phyloP scores from a whole-genome alignment of 2,113 vertebrate species.

The Microtus oregoni region DNA sequence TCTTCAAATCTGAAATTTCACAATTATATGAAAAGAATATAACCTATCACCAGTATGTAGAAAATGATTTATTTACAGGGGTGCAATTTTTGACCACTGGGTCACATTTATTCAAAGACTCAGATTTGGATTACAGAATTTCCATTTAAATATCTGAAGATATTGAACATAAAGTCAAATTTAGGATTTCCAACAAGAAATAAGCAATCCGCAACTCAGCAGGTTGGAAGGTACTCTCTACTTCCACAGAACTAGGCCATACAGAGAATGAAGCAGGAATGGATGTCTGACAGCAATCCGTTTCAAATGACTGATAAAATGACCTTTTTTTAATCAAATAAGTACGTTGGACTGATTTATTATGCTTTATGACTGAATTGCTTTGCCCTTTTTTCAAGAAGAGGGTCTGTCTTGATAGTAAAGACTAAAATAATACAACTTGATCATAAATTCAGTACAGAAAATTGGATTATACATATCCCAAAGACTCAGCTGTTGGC shows the following conservation, averaged over 20 bases:
- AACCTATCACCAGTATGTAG: background rate
- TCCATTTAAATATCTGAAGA: background rate
- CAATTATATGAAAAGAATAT: background rate
- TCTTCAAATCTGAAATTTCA: background rate
- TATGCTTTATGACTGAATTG: background rate
- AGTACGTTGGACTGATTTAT: background rate
- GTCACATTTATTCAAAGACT: background rate
- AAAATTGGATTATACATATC: background rate
- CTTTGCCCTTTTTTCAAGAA: background rate
- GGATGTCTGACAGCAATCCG: background rate
- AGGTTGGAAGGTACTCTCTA: too few species aligned
- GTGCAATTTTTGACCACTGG: background rate
- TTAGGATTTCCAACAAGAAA: background rate
- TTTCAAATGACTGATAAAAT: background rate
- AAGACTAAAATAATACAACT: background rate
- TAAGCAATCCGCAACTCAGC: background rate
- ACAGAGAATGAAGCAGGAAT: background rate
- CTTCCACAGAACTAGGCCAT: background rate
- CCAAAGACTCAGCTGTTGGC: background rate
- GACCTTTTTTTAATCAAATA: constrained; percentile 5
- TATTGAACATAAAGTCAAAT: background rate
- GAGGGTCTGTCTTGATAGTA: background rate
- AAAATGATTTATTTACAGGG: background rate
- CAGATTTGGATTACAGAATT: too few species aligned
- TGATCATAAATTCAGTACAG: background rate